These are phyloP conservation scores for Ptilorrhoa leucosticta DNA, from an alignment of 2,113 vertebrate genomes.

Conservation along the genomic window DNA sequence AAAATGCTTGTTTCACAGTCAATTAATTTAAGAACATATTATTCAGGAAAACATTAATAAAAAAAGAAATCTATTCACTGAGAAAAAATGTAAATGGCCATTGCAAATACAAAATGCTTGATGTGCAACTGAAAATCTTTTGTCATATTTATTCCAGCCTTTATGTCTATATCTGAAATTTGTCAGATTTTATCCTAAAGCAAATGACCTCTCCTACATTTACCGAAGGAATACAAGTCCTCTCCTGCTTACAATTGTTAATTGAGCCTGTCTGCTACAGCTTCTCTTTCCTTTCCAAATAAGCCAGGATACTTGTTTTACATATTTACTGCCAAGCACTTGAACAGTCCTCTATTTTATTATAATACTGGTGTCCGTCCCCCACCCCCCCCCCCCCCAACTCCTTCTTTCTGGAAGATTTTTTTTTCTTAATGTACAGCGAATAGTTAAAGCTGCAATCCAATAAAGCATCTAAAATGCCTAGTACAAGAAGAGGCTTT, in stretches of 20 bases:
- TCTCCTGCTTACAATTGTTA: slow-evolving; percentile 66
- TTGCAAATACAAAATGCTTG: slow-evolving; percentile 43
- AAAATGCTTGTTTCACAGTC: slow-evolving; percentile 36
- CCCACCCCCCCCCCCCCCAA: neutral
- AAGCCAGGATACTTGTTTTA: slow-evolving; percentile 53
- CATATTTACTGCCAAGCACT: slow-evolving; percentile 62
- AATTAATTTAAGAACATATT: slow-evolving; percentile 43
- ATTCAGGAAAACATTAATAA: slow-evolving; percentile 47
- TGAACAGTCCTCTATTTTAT: slow-evolving; percentile 48
- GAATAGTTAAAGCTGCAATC: slow-evolving; percentile 48
- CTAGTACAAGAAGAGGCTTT: slow-evolving; percentile 17
- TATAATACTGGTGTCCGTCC: neutral
- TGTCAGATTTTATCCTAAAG: slow-evolving; percentile 72
- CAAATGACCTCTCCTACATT: slow-evolving; percentile 66
- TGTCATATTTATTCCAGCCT: slow-evolving; percentile 59
- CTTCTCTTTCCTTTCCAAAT: slow-evolving; percentile 49
- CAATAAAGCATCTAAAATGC: slow-evolving; percentile 47
- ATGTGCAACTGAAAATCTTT: slow-evolving; percentile 49
- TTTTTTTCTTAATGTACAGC: neutral
- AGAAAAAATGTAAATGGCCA: slow-evolving; percentile 35
- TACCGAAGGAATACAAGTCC: slow-evolving; percentile 58
- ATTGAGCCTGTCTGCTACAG: slow-evolving; percentile 65
- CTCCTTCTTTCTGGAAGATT: neutral
- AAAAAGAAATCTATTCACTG: neutral
- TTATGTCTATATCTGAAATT: slow-evolving; percentile 60